A percentile compares a stretch with the other conserved stretches of the same genome.
Evolutionary conservation across 2,888 invertebrate genomes (phyloP).

Genomic region (Lasioglossum vierecki): DNA sequence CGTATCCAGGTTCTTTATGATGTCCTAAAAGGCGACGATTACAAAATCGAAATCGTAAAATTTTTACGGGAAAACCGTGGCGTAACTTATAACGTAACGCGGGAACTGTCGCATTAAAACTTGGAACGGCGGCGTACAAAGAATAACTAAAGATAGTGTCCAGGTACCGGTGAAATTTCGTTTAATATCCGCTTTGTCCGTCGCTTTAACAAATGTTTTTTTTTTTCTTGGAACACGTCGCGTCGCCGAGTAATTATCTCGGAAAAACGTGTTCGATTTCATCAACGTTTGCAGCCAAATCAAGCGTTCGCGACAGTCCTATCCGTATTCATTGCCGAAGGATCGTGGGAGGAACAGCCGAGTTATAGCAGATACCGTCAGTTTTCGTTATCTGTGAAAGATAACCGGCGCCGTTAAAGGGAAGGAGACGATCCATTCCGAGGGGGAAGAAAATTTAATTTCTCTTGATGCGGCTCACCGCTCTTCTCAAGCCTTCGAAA

Average conservation of each 20-base stretch:
- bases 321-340: slow-evolving; percentile 47
- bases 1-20: slow-evolving; percentile 24
- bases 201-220: neutral
- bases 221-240: neutral
- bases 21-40: slow-evolving; percentile 33
- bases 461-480: slow-evolving; percentile 55
- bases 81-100: neutral
- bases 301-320: slow-evolving; percentile 31
- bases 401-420: slow-evolving; percentile 62
- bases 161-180: slow-evolving; percentile 22
- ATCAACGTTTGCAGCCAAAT: slow-evolving; percentile 26
- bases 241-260: slow-evolving; percentile 16
- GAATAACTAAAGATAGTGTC: neutral
- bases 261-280: slow-evolving; percentile 40
- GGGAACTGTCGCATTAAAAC: neutral
- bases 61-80: slow-evolving; percentile 36
- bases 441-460: slow-evolving; percentile 75
- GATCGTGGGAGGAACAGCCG: slow-evolving; percentile 61
- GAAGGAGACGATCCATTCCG: slow-evolving; percentile 53
- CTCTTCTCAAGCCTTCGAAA: slow-evolving; percentile 39
- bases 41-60: slow-evolving; percentile 37
- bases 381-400: slow-evolving; percentile 76
- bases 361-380: slow-evolving; percentile 77
- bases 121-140: slow-evolving; percentile 19
- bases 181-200: slow-evolving; percentile 4